phyloP scores from a whole-genome alignment of 1,140 invertebrate species.

The Philopotamus ludificatus region DNA sequence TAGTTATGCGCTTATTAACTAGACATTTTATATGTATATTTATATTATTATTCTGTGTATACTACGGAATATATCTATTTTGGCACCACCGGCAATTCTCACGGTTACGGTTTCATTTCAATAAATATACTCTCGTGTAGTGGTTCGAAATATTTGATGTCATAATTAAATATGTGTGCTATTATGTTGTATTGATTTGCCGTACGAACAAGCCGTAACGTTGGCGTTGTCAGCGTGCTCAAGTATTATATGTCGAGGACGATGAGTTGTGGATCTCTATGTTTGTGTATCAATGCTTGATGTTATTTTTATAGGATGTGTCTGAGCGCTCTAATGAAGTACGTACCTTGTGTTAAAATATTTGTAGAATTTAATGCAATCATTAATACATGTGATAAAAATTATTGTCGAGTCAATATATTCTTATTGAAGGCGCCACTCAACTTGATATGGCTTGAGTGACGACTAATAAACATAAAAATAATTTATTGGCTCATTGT shows the following conservation, averaged over 20 bases:
- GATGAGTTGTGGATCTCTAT: slow-evolving; percentile 12
- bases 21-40: slow-evolving; percentile 30
- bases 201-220: background rate
- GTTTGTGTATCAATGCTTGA: slow-evolving; percentile 2
- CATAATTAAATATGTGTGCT: background rate
- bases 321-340: background rate
- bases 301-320: background rate
- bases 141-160: too few relatives aligned
- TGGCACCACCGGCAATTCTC: slow-evolving; percentile 34
- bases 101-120: slow-evolving; percentile 17
- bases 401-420: background rate
- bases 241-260: slow-evolving; percentile 13
- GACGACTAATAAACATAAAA: slow-evolving; percentile 4
- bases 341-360: slow-evolving; percentile 1
- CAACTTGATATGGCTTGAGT: background rate
- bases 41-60: background rate
- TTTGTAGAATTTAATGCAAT: slow-evolving; percentile 14
- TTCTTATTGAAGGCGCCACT: background rate
- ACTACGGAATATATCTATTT: slow-evolving; percentile 13
- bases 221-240: slow-evolving; percentile 16
- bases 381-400: slow-evolving; percentile 3
- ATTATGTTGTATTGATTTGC: slow-evolving; percentile 1
- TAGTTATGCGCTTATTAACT: slow-evolving; percentile 34
- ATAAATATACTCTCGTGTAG: too few relatives aligned
- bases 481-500: slow-evolving; percentile 30